Evolutionary conservation across 2,888 invertebrate species (phyloP).

Genomic region (Ptilodon capucinus): DNA sequence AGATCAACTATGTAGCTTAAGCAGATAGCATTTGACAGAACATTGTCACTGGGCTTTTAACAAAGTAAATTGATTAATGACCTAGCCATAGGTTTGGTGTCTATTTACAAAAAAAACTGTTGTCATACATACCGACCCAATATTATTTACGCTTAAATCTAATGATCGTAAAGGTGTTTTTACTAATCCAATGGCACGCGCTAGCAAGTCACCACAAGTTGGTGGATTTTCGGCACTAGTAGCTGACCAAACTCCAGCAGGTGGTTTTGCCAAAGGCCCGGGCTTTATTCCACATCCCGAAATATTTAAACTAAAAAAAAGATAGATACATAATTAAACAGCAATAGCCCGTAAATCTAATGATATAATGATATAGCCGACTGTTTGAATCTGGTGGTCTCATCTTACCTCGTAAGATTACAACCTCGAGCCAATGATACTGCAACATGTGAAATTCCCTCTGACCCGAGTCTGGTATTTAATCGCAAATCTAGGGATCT

Average conservation of each 20-base stretch:
- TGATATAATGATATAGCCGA: too few relatives aligned
- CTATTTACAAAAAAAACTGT: neutral
- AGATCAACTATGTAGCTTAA: conserved; percentile 71
- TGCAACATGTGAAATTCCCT: conserved; percentile 71
- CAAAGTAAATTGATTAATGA: neutral
- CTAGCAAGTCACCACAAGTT: conserved; percentile 74
- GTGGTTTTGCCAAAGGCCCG: conserved; percentile 61
- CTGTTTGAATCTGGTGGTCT: too few relatives aligned
- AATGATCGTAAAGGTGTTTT: conserved; percentile 73
- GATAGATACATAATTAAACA: conserved; percentile 3
- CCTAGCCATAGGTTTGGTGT: neutral
- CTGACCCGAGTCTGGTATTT: conserved; percentile 70
- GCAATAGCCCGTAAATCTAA: neutral
- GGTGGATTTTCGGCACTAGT: conserved; percentile 73
- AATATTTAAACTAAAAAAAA: conserved; percentile 61
- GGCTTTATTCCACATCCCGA: conserved; percentile 76
- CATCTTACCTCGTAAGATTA: conserved; percentile 64
- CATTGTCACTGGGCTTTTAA: conserved; percentile 66
- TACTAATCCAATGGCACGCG: conserved; percentile 74
- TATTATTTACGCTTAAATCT: conserved; percentile 76
- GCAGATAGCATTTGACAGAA: conserved; percentile 72
- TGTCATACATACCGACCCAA: conserved; percentile 64
- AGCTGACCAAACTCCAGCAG: conserved; percentile 76
- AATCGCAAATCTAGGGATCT: conserved; percentile 68
- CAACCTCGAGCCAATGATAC: conserved; percentile 76